A percentile compares a stretch with the other conserved stretches of the same genome.
phyloP scores from a whole-genome alignment of 2,888 invertebrate genomes.

The Acleris emargana region DNA sequence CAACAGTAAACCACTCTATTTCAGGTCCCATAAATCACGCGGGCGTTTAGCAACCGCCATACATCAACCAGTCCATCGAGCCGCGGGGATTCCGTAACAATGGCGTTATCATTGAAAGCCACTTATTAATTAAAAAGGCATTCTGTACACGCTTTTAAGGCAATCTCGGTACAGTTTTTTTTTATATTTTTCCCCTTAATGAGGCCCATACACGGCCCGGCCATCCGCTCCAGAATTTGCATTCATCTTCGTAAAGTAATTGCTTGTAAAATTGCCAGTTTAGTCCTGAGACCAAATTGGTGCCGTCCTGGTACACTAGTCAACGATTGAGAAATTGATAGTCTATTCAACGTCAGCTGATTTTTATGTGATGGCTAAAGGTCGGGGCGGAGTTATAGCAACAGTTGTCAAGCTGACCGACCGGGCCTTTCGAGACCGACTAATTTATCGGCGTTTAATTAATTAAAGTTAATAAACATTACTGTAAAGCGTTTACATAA shows the following conservation, averaged over 20 bases:
- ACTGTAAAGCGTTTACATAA: too few species aligned
- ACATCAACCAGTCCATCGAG: conserved; percentile 12
- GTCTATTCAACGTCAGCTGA: conserved; percentile 51
- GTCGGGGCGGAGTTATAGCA: conserved; percentile 18
- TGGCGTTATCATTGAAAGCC: conserved; percentile 43
- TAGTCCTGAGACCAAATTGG: conserved; percentile 42
- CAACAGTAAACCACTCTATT: neutral
- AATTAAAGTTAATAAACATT: neutral
- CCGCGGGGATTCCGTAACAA: conserved; percentile 33
- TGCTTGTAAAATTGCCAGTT: conserved; percentile 53
- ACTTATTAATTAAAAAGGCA: conserved; percentile 68
- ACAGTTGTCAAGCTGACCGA: conserved; percentile 16
- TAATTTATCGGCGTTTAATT: neutral
- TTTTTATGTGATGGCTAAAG: conserved; percentile 33
- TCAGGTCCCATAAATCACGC: conserved; percentile 9
- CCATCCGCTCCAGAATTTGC: conserved; percentile 71
- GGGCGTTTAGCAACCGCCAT: neutral
- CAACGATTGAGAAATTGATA: conserved; percentile 57
- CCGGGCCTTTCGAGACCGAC: neutral
- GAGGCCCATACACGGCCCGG: conserved; percentile 70
- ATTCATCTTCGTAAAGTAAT: conserved; percentile 64
- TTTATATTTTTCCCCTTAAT: conserved; percentile 60
- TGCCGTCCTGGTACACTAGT: conserved; percentile 41
- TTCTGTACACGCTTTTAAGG: conserved; percentile 65
- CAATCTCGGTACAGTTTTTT: conserved; percentile 63